Evolutionary conservation across 2,797 vertebrate species (phyloP).

Genomic region (Poeciliopsis turneri): DNA sequence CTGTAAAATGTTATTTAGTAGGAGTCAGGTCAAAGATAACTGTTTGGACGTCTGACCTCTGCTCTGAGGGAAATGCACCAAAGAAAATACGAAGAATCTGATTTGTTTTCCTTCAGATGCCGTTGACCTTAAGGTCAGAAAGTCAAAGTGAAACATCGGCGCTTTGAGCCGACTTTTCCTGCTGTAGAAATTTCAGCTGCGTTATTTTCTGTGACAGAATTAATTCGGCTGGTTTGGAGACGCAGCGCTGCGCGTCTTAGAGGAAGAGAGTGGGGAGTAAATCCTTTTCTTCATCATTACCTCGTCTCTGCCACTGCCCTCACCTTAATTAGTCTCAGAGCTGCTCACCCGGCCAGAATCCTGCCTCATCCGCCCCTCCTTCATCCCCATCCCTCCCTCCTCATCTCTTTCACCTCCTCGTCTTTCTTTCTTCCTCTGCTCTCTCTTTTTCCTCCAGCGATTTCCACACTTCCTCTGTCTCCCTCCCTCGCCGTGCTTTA

Average conservation of each 20-base stretch:
- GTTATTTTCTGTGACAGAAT: not conserved
- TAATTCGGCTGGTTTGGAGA: constrained; percentile 22
- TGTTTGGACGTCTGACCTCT: not conserved
- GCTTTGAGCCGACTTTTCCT: not conserved
- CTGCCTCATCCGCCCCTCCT: constrained; percentile 63
- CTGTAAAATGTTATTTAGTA: not conserved
- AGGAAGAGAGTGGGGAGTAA: constrained; percentile 74
- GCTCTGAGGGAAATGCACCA: not conserved
- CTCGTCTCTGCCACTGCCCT: constrained; percentile 80
- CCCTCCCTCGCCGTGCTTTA: constrained; percentile 55
- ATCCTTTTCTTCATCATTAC: constrained; percentile 87
- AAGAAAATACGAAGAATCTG: not conserved
- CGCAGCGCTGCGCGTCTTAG: constrained; percentile 62
- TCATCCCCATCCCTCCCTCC: constrained; percentile 35
- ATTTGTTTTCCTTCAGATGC: not conserved
- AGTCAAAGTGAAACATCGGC: not conserved
- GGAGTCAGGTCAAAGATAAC: not conserved
- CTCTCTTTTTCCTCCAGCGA: constrained; percentile 74
- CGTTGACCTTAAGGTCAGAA: constrained; percentile 3
- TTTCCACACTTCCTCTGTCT: constrained; percentile 73
- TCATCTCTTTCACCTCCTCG: constrained; percentile 60
- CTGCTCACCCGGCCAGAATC: constrained; percentile 72
- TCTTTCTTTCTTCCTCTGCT: constrained; percentile 60
- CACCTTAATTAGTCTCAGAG: constrained; percentile 87
- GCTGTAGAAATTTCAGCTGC: not conserved